A percentile compares a stretch with the other conserved stretches of the same genome.
phyloP scores from a whole-genome alignment of 2,797 vertebrate genomes.

The Anolis apletophallus region DNA sequence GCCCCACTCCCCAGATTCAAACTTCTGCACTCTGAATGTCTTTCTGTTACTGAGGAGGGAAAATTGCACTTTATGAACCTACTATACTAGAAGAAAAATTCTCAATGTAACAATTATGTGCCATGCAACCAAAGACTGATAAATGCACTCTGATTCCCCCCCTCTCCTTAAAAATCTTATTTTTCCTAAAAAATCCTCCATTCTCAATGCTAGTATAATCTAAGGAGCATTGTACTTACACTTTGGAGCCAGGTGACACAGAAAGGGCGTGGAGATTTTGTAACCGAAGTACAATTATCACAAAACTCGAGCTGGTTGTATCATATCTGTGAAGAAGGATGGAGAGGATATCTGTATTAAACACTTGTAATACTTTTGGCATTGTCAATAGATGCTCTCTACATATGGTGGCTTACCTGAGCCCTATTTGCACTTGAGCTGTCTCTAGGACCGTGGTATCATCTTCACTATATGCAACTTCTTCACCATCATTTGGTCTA shows the following conservation, averaged over 20 bases:
- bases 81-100: neutral
- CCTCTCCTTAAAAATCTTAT: neutral
- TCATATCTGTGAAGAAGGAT: slow-evolving; percentile 78
- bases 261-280: slow-evolving; percentile 77
- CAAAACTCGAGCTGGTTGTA: slow-evolving; percentile 77
- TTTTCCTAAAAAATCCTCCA: neutral
- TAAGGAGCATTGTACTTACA: slow-evolving; percentile 79
- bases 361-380: slow-evolving; percentile 13
- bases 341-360: slow-evolving; percentile 25
- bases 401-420: slow-evolving; percentile 72
- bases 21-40: neutral
- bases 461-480: slow-evolving; percentile 75
- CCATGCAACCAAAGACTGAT: neutral
- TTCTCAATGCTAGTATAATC: slow-evolving; percentile 28
- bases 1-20: too few species aligned
- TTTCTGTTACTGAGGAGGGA: neutral
- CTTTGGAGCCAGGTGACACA: slow-evolving; percentile 76
- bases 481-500: slow-evolving; percentile 80
- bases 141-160: neutral
- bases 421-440: slow-evolving; percentile 82
- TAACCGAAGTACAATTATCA: slow-evolving; percentile 78
- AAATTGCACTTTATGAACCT: neutral
- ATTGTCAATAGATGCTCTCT: neutral
- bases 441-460: slow-evolving; percentile 70
- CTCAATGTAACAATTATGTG: neutral